Base-by-base conservation (phyloP, 2,888 invertebrate species). In the Himalopsyche anomala region DNA sequence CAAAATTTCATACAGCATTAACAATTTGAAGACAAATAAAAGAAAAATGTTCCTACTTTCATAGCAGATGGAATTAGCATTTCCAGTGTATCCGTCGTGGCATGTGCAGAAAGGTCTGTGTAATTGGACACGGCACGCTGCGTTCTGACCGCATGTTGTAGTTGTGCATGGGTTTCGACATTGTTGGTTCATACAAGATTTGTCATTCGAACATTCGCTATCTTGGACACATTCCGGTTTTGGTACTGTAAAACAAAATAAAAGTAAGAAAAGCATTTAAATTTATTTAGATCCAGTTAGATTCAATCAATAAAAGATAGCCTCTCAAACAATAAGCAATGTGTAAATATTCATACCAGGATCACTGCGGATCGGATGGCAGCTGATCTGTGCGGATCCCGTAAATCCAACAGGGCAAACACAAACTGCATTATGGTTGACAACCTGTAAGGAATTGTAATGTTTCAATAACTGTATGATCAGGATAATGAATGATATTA, bases 41-140 rank as follows among this genome's bases (percentile, higher is more conserved):
- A 51, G 15, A 92, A 93, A 92, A 92, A 82, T 55, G 92, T 92
- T 92, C 94, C 91, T 92, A 96, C 96, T 95, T 90, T 96, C 95
- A 89, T 95, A 95, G 90, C 97, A 97, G 89, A 95, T 94, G 85
- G 94, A 94, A 89, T 96, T 95, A 19, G 97, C 96, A 90, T 97
- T 96, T 90, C 98, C 98, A 88, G 96, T 96, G 90, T 95, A 97
- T 55, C 97, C 96, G 89, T 96, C 96, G 89, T 95, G 93, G 90
- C 98, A 98, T 4, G 96, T 95, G 90, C 98, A 98, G 40, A 96
- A 94, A 11, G 97, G 96, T 89, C 97, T 94, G 90, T 98, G 98
- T 87, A 95, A 92, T 91, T 96, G 95, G 0, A 96, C 96, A 87
- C 96, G 93, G 90, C 97, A 98, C 85, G 95, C 95, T 0, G 97